Evolutionary conservation across 2,888 invertebrate species (phyloP), one percentile per base, ranked within the genome.

Genomic region (Ametastegia equiseti): DNA sequence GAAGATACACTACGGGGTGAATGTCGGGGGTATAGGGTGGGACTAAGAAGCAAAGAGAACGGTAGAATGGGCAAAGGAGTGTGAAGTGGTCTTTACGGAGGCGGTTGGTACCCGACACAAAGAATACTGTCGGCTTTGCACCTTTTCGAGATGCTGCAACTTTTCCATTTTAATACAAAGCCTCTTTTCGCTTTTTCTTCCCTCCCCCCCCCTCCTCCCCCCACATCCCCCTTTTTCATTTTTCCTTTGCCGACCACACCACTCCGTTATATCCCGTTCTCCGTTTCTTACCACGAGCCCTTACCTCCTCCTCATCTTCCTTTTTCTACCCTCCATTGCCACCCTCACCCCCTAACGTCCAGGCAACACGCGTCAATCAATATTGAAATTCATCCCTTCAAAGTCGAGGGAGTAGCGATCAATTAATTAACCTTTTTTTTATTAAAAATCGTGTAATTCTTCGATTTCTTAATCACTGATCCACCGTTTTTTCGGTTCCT

Each of bases 101-200:
- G 87, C 87, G 88, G 87, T 87, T 88, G n/a, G 86, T 86, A 83
- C 88, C 86, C 86, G 88, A 87, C 88, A 89, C 90, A 91, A 91
- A 91, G 90, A 91, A 91, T 90, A 90, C 89, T 91, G 90, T 90
- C 91, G 89, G 90, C 91, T 91, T 91, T 91, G 90, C 91, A 90
- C 90, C 90, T 91, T 90, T 90, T 89, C 89, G 89, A 91, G 90
- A 90, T 87, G 89, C 86, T 42, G 78, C 60, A 78, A 78, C 78
- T 60, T 63, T 78, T 78, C 7, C 60, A 60, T 78, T 60, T 78
- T 63, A 78, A 78, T 75, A 75, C 75, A 78, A 78, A 78, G 60
- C 60, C 63, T 78, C 78, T 27, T 81, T 83, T 81, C 82, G 71
- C 84, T 84, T 83, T 83, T 82, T 83, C 82, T 83, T 50, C 23